These are phyloP conservation scores for Sorex fumeus DNA, from an alignment of 2,113 vertebrate genomes.

Conservation along the genomic window DNA sequence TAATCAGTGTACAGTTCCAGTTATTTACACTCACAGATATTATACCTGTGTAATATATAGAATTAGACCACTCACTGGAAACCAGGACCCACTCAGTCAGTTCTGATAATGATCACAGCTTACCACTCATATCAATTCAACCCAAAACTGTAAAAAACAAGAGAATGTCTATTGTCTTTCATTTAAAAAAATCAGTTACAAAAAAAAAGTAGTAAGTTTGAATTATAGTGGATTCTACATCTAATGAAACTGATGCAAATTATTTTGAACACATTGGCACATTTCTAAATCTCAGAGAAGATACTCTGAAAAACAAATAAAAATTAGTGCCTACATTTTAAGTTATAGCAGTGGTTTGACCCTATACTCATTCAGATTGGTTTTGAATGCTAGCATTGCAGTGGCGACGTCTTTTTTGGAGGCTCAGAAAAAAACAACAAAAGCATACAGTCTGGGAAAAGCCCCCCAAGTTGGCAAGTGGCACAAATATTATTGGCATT, in stretches of 20 bases:
- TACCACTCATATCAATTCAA: constrained; percentile 43
- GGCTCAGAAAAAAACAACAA: not conserved
- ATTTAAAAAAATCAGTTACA: constrained; percentile 67
- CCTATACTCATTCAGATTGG: constrained; percentile 33
- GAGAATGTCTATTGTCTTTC: constrained; percentile 1
- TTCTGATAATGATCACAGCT: constrained; percentile 70
- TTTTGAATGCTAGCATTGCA: constrained; percentile 10
- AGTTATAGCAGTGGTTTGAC: constrained; percentile 73
- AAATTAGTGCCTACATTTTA: constrained; percentile 59
- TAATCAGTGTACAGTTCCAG: constrained; percentile 78
- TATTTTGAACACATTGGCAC: constrained; percentile 59
- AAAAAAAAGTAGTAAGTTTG: constrained; percentile 28
- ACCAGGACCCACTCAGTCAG: constrained; percentile 60
- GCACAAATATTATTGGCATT: constrained; percentile 42
- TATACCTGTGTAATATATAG: constrained; percentile 67
- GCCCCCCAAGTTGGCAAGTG: not conserved
- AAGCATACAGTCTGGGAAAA: not conserved
- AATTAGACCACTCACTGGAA: constrained; percentile 63
- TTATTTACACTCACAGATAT: constrained; percentile 83
- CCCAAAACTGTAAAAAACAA: constrained; percentile 64
- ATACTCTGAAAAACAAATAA: constrained; percentile 11
- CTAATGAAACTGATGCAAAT: constrained; percentile 46
- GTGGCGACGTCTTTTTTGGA: not conserved
- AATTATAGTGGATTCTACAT: constrained; percentile 49
- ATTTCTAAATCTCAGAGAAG: constrained; percentile 64